Percentiles rank a stretch among this genome's conserved stretches.
Evolutionary conservation across 2,888 invertebrate genomes (phyloP).

Genomic region (Phlogophora meticulosa): DNA sequence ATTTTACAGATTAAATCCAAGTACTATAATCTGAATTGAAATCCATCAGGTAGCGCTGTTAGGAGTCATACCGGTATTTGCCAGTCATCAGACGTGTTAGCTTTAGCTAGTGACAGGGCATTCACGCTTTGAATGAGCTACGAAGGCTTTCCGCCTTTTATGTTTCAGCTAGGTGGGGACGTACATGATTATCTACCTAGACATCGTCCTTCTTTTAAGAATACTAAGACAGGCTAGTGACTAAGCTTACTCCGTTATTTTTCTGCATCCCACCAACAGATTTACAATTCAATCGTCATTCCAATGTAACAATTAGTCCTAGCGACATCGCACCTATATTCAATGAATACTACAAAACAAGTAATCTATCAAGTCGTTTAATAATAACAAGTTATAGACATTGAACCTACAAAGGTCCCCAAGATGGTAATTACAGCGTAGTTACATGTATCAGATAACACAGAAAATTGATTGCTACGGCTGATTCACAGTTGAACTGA

Average conservation of each 20-base stretch:
- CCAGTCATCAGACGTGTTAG: slow-evolving; percentile 36
- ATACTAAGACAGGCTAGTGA: neutral
- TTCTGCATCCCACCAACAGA: slow-evolving; percentile 1
- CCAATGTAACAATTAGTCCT: slow-evolving; percentile 15
- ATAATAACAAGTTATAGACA: slow-evolving; percentile 44
- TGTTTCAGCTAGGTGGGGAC: slow-evolving; percentile 5
- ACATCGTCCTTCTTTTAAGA: slow-evolving; percentile 9
- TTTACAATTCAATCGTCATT: slow-evolving; percentile 20
- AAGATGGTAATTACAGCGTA: slow-evolving; percentile 50
- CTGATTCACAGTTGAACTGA: slow-evolving; percentile 33
- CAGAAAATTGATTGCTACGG: slow-evolving; percentile 38
- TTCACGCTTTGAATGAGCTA: slow-evolving; percentile 36
- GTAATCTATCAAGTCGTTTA: slow-evolving; percentile 25
- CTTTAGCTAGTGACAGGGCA: slow-evolving; percentile 18
- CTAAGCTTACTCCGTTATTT: neutral
- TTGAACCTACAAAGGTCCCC: slow-evolving; percentile 34
- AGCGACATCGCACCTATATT: slow-evolving; percentile 11
- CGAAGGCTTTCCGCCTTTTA: slow-evolving; percentile 26
- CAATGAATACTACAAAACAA: slow-evolving; percentile 21
- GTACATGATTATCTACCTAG: neutral
- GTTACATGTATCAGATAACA: slow-evolving; percentile 43
- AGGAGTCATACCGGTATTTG: slow-evolving; percentile 21
- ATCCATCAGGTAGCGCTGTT: neutral
- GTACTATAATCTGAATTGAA: neutral
- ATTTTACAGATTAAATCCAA: neutral